A percentile compares a stretch with the other conserved stretches of the same genome.
phyloP scores from a whole-genome alignment of 2,797 vertebrate genomes.

The Sebastolobus altivelis region DNA sequence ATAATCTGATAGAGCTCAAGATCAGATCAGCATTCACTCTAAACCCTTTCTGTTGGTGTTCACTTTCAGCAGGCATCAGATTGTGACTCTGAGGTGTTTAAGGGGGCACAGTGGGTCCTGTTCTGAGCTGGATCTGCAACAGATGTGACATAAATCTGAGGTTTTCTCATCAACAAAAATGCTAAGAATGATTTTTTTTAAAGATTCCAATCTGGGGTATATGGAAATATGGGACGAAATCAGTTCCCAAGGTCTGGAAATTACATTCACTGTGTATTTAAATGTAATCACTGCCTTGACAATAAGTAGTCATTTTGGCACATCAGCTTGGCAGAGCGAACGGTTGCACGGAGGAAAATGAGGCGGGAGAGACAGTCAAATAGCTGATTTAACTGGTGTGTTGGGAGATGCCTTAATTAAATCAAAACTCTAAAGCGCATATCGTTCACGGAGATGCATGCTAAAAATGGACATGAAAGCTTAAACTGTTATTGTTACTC shows the following conservation, averaged over 20 bases:
- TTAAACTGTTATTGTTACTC: conserved; percentile 4
- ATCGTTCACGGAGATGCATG: neutral
- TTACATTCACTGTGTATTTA: neutral
- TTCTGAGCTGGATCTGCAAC: neutral
- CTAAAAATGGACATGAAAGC: neutral
- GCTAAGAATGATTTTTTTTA: too few relatives aligned
- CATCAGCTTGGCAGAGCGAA: conserved; percentile 11
- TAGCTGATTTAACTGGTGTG: neutral
- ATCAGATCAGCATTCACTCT: conserved; percentile 47
- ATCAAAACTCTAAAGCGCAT: conserved; percentile 1
- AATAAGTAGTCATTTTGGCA: conserved; percentile 19
- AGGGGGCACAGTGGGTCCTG: neutral
- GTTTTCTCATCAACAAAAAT: too few relatives aligned
- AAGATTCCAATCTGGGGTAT: neutral
- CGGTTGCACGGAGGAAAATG: neutral
- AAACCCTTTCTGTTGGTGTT: neutral
- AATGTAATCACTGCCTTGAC: conserved; percentile 34
- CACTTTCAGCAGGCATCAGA: conserved; percentile 21
- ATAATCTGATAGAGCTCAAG: conserved; percentile 43
- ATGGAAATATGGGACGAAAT: neutral
- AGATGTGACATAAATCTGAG: neutral
- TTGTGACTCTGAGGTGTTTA: conserved; percentile 9
- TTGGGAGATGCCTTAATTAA: conserved; percentile 30
- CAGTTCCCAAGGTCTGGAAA: neutral
- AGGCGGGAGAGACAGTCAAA: conserved; percentile 13